Conservation (phyloP, 2,113 vertebrate species). For the Eonycteris spelaea region DNA sequence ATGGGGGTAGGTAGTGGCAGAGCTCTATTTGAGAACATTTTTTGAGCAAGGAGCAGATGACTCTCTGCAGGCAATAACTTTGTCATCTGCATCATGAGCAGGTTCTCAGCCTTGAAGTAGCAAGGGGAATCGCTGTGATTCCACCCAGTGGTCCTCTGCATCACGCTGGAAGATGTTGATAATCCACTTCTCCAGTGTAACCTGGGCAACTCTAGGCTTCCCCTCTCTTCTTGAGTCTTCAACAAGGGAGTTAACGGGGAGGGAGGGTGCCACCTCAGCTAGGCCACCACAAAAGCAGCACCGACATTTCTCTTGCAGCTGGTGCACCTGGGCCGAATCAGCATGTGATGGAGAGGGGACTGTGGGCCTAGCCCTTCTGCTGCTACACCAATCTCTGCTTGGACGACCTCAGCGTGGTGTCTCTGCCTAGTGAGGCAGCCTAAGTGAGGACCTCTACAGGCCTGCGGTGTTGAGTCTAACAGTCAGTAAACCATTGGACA, state of each 20-base stretch:
- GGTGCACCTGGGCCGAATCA: background rate
- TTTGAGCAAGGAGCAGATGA: background rate
- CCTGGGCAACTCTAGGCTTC: background rate
- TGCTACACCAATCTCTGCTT: background rate
- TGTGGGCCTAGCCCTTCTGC: background rate
- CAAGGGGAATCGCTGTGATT: background rate
- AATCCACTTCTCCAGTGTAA: background rate
- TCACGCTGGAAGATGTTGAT: background rate
- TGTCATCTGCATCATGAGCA: background rate
- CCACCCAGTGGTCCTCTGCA: background rate
- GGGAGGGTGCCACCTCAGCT: background rate
- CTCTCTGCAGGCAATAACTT: background rate
- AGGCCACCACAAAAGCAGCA: background rate
- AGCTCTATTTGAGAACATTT: background rate
- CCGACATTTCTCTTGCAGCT: background rate
- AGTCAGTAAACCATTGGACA: background rate
- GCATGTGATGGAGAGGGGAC: background rate
- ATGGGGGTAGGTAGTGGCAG: background rate
- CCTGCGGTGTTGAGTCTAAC: accelerated
- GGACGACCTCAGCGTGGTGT: background rate
- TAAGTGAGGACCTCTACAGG: background rate
- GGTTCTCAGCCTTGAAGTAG: background rate
- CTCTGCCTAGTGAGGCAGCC: background rate
- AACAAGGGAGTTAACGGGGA: background rate
- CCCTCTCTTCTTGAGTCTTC: background rate